A percentile compares a stretch with the other conserved stretches of the same genome.
phyloP scores from a whole-genome alignment of 2,113 vertebrate species.

The Tiliqua scincoides region DNA sequence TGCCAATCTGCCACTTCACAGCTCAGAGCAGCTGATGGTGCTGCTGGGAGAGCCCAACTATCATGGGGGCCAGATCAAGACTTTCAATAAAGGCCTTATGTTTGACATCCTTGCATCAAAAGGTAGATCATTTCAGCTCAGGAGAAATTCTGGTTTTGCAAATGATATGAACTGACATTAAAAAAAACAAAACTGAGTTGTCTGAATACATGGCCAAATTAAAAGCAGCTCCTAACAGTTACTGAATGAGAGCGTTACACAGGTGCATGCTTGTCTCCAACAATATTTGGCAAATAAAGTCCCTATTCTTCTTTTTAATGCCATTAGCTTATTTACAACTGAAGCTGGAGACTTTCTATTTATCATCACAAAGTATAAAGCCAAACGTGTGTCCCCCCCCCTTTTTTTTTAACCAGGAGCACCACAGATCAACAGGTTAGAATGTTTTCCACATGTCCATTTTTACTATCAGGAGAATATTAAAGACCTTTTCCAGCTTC shows the following conservation, averaged over 20 bases:
- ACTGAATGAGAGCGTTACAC: conserved; percentile 33
- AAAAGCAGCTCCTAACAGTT: conserved; percentile 33
- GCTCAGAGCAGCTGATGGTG: no score
- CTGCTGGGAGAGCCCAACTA: no score
- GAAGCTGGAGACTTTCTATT: conserved; percentile 76
- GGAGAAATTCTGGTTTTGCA: not conserved
- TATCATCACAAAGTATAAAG: conserved; percentile 79
- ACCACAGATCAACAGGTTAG: conserved; percentile 87
- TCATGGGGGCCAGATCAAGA: no score
- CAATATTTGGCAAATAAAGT: conserved; percentile 61
- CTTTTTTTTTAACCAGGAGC: conserved; percentile 75
- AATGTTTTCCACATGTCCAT: conserved; percentile 95
- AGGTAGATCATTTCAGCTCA: not conserved
- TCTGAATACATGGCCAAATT: conserved; percentile 25
- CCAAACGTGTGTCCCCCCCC: conserved; percentile 69
- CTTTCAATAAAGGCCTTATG: no score
- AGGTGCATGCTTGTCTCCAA: conserved; percentile 62
- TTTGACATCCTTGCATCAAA: no score
- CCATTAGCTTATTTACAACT: conserved; percentile 74
- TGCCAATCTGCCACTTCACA: no score
- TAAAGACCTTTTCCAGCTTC: conserved; percentile 93
- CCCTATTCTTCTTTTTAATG: conserved; percentile 55
- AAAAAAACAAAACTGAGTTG: conserved; percentile 17
- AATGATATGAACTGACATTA: conserved; percentile 25
- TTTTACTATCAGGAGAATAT: conserved; percentile 90